phyloP scores from a whole-genome alignment of 2,113 vertebrate species.

The Calypte anna region DNA sequence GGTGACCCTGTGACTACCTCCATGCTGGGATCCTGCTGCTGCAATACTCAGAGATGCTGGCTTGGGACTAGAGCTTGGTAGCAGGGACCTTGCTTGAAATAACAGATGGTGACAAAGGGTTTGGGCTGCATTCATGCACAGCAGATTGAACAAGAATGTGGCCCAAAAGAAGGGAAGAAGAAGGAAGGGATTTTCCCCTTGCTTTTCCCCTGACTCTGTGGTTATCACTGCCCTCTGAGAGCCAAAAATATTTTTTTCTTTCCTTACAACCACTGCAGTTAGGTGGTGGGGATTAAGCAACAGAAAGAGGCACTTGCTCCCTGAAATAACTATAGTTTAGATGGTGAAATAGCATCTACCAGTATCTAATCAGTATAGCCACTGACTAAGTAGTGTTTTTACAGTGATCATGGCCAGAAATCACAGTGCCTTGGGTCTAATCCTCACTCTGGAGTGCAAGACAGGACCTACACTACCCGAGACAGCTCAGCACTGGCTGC shows the following conservation, averaged over 20 bases:
- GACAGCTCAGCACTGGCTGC: background rate
- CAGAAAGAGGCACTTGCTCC: background rate
- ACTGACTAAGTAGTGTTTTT: background rate
- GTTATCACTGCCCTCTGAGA: background rate
- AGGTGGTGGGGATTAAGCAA: background rate
- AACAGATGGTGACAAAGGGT: background rate
- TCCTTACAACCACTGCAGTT: background rate
- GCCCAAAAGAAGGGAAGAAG: background rate
- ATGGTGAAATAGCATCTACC: background rate
- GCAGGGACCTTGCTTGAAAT: background rate
- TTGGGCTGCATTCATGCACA: background rate
- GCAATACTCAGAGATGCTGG: rapidly evolving
- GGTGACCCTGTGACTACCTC: background rate
- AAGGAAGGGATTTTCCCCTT: background rate
- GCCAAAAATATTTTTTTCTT: background rate
- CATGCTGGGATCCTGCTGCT: background rate
- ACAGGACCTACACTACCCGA: background rate
- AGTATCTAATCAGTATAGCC: background rate
- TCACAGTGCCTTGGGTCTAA: background rate
- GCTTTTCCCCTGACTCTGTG: background rate
- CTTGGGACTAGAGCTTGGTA: rapidly evolving
- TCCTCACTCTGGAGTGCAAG: background rate
- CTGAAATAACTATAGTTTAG: background rate
- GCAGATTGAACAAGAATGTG: background rate
- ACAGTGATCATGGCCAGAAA: background rate